phyloP scores from a whole-genome alignment of 2,113 vertebrate species.

The Raja brachyura region DNA sequence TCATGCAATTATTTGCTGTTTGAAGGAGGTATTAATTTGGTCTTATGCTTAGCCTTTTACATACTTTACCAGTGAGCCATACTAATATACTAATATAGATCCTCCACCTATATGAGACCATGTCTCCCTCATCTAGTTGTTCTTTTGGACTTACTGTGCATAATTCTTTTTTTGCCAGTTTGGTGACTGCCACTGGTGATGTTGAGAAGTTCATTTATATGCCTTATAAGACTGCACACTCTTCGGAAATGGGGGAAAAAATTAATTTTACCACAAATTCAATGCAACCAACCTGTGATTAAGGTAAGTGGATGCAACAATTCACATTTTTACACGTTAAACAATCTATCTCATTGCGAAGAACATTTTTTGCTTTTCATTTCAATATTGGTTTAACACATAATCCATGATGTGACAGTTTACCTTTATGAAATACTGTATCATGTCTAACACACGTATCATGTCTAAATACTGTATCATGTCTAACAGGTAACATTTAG shows the following conservation, averaged over 20 bases:
- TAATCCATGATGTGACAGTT: neutral
- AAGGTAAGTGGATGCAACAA: neutral
- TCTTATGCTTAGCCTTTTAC: neutral
- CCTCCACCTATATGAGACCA: neutral
- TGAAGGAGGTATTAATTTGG: neutral
- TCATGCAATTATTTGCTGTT: neutral
- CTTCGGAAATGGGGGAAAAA: neutral
- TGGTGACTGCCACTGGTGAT: neutral
- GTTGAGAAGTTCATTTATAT: neutral
- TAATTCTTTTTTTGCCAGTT: neutral
- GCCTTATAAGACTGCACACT: neutral
- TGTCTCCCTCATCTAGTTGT: neutral
- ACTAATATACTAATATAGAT: neutral
- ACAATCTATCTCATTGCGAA: neutral
- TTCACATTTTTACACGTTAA: neutral
- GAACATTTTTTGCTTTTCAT: neutral
- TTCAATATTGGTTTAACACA: neutral
- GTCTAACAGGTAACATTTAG: neutral
- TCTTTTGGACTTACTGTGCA: neutral
- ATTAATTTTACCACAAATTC: neutral
- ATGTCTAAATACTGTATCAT: neutral
- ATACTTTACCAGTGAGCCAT: neutral
- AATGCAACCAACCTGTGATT: neutral
- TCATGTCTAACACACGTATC: neutral
- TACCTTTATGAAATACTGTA: neutral